phyloP scores from a whole-genome alignment of 2,113 vertebrate species.

The Gopherus evgoodei region DNA sequence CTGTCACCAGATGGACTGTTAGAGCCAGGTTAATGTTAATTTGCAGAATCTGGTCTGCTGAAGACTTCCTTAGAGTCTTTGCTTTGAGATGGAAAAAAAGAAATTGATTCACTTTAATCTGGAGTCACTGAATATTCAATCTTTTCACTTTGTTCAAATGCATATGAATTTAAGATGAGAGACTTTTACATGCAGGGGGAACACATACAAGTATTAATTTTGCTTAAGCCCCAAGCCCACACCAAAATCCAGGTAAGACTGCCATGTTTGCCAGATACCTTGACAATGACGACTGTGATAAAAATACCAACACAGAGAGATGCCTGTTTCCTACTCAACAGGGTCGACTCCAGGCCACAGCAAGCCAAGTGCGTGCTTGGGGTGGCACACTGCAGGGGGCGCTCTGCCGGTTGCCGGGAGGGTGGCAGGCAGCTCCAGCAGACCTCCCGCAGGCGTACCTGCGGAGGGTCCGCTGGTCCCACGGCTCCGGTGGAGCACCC shows the following conservation, averaged over 20 bases:
- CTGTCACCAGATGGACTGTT: accelerated
- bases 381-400: too few species aligned
- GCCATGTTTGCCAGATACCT: neutral
- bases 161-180: accelerated
- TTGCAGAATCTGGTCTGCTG: neutral
- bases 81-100: accelerated
- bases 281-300: neutral
- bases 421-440: too few species aligned
- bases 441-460: too few species aligned
- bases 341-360: too few species aligned
- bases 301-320: neutral
- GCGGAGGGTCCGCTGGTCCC: too few species aligned
- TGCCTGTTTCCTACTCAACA: neutral
- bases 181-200: neutral
- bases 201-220: neutral
- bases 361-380: too few species aligned
- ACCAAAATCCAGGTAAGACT: neutral
- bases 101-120: accelerated
- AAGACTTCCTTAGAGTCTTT: neutral
- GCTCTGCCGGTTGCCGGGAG: too few species aligned
- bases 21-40: neutral
- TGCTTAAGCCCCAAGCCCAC: neutral
- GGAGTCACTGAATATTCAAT: neutral
- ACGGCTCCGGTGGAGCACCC: too few species aligned
- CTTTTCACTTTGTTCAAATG: neutral